A percentile compares a stretch with the other conserved stretches of the same genome.
These are phyloP conservation scores for Empis stercorea DNA, from an alignment of 2,888 invertebrate genomes.

Conservation along the genomic window DNA sequence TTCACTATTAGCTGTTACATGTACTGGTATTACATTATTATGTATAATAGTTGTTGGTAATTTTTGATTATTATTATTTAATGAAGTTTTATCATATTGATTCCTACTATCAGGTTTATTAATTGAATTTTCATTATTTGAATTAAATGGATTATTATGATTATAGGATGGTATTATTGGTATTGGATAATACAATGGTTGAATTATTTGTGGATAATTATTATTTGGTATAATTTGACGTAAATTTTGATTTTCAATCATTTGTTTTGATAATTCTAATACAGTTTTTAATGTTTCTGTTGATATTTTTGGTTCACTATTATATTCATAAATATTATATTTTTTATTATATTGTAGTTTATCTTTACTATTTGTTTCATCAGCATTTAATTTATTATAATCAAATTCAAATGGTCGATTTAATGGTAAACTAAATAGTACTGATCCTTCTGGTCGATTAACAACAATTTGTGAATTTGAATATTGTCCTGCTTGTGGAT, in stretches of 20 bases:
- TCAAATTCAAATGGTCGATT: conserved; percentile 4
- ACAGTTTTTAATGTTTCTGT: conserved; percentile 35
- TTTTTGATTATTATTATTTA: conserved; percentile 15
- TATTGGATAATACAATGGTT: conserved; percentile 25
- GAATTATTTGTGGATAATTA: conserved; percentile 27
- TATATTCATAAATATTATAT: conserved; percentile 17
- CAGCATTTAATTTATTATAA: neutral
- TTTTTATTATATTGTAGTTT: conserved; percentile 13
- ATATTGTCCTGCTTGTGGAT: conserved; percentile 9
- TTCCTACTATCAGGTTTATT: conserved; percentile 12
- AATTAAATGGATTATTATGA: neutral
- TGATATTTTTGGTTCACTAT: conserved; percentile 28
- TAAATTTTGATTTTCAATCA: conserved; percentile 32
- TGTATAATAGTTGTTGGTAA: conserved; percentile 30
- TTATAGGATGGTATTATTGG: conserved; percentile 15
- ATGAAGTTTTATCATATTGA: conserved; percentile 12
- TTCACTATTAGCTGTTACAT: conserved; percentile 15
- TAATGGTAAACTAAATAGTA: conserved; percentile 27
- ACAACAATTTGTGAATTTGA: conserved; percentile 35
- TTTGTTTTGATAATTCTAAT: conserved; percentile 34
- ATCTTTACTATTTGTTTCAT: conserved; percentile 1
- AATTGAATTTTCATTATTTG: conserved; percentile 12
- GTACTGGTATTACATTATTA: conserved; percentile 31
- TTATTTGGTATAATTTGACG: conserved; percentile 26
- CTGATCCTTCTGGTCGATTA: conserved; percentile 33